Conservation (phyloP, 2,888 invertebrate genomes). For the Reticulitermes lucifugus region DNA sequence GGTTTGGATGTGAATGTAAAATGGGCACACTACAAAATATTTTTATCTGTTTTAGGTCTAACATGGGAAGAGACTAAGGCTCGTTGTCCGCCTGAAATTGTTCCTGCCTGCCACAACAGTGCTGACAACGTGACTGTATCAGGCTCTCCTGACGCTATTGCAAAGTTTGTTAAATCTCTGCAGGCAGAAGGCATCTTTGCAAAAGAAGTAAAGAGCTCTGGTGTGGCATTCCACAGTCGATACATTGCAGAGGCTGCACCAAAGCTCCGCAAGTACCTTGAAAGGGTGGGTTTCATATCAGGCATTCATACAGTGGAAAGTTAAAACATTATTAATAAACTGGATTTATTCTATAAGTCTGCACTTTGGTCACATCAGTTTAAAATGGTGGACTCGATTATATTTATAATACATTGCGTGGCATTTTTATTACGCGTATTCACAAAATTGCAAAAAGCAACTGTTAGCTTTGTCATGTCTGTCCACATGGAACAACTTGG, state of each 20-base stretch:
- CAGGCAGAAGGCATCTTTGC: constrained; percentile 84
- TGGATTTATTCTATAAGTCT: too few species aligned
- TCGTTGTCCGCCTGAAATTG: constrained; percentile 82
- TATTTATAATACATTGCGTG: too few species aligned
- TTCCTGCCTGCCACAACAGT: constrained; percentile 95
- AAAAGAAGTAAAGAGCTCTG: constrained; percentile 86
- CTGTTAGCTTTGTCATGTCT: too few species aligned
- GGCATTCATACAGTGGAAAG: too few species aligned
- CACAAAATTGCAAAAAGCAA: too few species aligned
- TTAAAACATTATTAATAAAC: too few species aligned
- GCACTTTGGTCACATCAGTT: too few species aligned
- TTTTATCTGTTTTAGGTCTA: constrained; percentile 63
- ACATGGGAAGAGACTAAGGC: constrained; percentile 85
- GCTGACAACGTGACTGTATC: constrained; percentile 94
- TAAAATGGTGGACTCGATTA: too few species aligned
- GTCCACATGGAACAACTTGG: too few species aligned
- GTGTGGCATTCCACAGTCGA: constrained; percentile 94
- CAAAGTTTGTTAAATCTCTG: constrained; percentile 77
- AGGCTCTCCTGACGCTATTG: constrained; percentile 80
- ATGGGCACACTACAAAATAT: neutral
- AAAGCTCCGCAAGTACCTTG: constrained; percentile 79
- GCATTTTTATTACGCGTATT: too few species aligned
- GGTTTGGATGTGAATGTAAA: too few species aligned
- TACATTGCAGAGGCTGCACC: constrained; percentile 90
- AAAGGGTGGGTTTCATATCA: constrained; percentile 63